These are phyloP conservation scores for Metridium senile DNA, from an alignment of 92 coral and sea anemone genomes.

Conservation along the genomic window DNA sequence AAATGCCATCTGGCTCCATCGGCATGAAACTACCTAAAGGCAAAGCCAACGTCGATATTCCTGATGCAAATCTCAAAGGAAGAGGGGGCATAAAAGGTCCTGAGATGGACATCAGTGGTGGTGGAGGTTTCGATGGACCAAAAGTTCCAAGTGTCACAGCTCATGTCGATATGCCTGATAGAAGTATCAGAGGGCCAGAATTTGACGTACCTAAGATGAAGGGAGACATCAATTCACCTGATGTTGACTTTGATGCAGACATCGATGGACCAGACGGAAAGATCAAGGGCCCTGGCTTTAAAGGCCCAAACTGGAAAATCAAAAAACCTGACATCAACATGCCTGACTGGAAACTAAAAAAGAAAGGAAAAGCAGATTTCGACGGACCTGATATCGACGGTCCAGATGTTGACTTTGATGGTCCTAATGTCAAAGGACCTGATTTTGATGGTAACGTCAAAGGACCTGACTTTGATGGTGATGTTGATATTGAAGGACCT, in stretches of 20 bases:
- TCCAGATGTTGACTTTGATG: conserved; percentile 23
- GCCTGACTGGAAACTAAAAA: conserved; percentile 28
- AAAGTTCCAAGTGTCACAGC: too few relatives aligned
- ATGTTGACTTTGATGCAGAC: conserved; percentile 22
- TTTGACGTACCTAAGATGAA: neutral
- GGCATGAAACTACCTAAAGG: too few relatives aligned
- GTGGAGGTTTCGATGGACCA: too few relatives aligned
- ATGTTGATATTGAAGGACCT: neutral
- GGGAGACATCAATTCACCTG: neutral
- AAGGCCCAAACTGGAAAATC: conserved; percentile 16
- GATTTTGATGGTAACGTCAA: neutral
- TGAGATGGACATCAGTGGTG: too few relatives aligned
- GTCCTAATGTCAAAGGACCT: neutral
- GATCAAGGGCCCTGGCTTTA: neutral
- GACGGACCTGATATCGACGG: conserved; percentile 42
- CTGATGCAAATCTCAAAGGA: too few relatives aligned
- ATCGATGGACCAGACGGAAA: conserved; percentile 34
- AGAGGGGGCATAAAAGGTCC: too few relatives aligned
- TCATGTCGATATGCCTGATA: neutral
- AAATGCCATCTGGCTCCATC: too few relatives aligned
- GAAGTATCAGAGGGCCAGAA: conserved; percentile 4
- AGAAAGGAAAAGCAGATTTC: conserved; percentile 26
- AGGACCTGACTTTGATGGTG: neutral
- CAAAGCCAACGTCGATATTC: too few relatives aligned
- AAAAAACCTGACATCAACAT: conserved; percentile 18